Evolutionary conservation across 37 sponge, comb jelly and placozoan species (phyloP), one percentile per base, ranked within the genome.

Genomic region (Lycopodina hypogea): DNA sequence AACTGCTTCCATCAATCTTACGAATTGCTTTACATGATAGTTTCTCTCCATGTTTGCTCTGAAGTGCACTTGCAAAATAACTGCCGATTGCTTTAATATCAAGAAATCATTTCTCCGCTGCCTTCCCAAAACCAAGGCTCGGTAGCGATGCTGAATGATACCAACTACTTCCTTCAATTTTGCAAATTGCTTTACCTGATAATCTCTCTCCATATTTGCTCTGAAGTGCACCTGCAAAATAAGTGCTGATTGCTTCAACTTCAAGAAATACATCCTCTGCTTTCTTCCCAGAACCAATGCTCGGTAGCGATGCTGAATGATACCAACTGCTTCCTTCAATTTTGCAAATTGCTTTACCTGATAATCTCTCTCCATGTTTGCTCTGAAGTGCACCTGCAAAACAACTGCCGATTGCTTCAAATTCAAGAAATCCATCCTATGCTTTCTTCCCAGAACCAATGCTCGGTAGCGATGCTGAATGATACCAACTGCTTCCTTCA

Each of bases 51-150:
- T 22, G 72, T 55, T 68, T 0, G 81, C 77, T 34, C 85, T 66
- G 23, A 29, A 33, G 55, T 76, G 39, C 6, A 70, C 9, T 59
- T 89, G 90, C 40, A 84, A 34, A 15, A 71, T 36, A 22, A 84
- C 8, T 24, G 63, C 72, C 2, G 76, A 59, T 15, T 8, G 30
- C 34, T 58, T 71, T 34, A 80, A 35, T 2, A 29, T 28, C 15
- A 56, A 40, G 66, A 42, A 78, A 2, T 68, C 32, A 41, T 71
- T 81, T 45, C 79, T 71, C 22, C 39, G 57, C 26, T 68, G 58
- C 36, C 56, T 68, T n/a, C 66, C 30, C 4, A 79, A 60, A n/a
- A 75, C 56, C 0, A 12, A 26, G n/a, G 80, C 63, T 62, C 66
- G 2, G 66, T 65, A 65, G 76, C 14, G 48, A 55, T 19, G n/a